Conservation (phyloP, 2,888 invertebrate genomes). For the Omphaloscelis lunosa region DNA sequence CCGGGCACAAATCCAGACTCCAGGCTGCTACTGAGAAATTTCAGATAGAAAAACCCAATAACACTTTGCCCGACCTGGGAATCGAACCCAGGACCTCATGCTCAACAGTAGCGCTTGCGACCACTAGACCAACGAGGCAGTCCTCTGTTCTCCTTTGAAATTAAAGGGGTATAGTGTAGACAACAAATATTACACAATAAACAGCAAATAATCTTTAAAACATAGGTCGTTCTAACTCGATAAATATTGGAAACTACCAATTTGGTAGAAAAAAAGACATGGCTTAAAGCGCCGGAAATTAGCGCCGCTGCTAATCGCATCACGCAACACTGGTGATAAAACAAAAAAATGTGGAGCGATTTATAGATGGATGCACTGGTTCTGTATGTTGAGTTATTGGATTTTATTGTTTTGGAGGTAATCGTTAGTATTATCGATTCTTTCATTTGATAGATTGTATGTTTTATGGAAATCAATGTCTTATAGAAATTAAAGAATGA, state of each 20-base stretch:
- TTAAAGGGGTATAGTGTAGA: slow-evolving; percentile 3
- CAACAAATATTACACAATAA: slow-evolving; percentile 35
- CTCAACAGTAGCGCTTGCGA: no score
- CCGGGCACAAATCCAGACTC: no score
- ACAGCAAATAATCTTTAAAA: slow-evolving; percentile 38
- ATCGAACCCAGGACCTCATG: no score
- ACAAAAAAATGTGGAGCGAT: slow-evolving; percentile 63
- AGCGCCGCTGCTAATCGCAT: slow-evolving; percentile 68
- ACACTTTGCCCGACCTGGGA: no score
- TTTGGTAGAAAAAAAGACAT: slow-evolving; percentile 64
- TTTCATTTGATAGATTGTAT: background rate
- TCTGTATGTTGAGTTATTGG: slow-evolving; percentile 47
- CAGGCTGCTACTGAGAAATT: no score
- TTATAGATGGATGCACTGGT: slow-evolving; percentile 42
- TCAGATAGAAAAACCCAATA: no score
- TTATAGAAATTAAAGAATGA: background rate
- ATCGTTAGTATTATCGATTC: background rate
- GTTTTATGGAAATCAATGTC: background rate
- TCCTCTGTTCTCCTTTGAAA: background rate
- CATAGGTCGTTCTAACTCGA: slow-evolving; percentile 58
- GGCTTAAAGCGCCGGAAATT: no score
- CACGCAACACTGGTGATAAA: slow-evolving; percentile 68
- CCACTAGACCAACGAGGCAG: no score
- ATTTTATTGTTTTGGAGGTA: background rate
- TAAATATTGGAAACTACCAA: slow-evolving; percentile 67